phyloP scores from a whole-genome alignment of 1,140 invertebrate genomes.

The Apis laboriosa region DNA sequence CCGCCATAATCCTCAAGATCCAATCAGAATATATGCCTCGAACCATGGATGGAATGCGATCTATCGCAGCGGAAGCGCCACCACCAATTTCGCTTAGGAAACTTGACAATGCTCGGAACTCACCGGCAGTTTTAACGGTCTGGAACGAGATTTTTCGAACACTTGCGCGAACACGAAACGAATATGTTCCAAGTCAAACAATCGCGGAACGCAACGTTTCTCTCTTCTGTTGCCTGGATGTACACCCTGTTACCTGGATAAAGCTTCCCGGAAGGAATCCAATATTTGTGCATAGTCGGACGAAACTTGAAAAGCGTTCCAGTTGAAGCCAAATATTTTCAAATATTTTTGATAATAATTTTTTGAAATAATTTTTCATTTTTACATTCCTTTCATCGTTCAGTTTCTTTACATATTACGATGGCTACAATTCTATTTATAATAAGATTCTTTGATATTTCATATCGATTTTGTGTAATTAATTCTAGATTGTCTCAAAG shows the following conservation, averaged over 20 bases:
- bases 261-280: background rate
- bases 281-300: background rate
- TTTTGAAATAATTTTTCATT: background rate
- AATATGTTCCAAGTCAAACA: background rate
- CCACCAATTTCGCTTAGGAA: conserved; percentile 5
- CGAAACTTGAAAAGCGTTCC: background rate
- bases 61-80: conserved; percentile 35
- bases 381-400: background rate
- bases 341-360: background rate
- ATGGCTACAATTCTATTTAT: no score
- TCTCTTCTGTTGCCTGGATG: background rate
- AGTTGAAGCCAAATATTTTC: background rate
- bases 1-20: conserved; percentile 42
- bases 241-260: background rate
- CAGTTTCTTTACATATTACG: background rate
- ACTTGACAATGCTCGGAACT: conserved; percentile 17
- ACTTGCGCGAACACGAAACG: no score
- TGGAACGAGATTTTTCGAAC: background rate
- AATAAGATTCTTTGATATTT: no score
- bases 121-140: background rate
- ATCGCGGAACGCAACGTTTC: background rate
- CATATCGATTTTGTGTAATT: no score
- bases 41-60: conserved; percentile 30
- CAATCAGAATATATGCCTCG: conserved; percentile 31
- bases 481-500: no score